phyloP scores from a whole-genome alignment of 2,888 invertebrate species.

The Podotricha telesiphe region DNA sequence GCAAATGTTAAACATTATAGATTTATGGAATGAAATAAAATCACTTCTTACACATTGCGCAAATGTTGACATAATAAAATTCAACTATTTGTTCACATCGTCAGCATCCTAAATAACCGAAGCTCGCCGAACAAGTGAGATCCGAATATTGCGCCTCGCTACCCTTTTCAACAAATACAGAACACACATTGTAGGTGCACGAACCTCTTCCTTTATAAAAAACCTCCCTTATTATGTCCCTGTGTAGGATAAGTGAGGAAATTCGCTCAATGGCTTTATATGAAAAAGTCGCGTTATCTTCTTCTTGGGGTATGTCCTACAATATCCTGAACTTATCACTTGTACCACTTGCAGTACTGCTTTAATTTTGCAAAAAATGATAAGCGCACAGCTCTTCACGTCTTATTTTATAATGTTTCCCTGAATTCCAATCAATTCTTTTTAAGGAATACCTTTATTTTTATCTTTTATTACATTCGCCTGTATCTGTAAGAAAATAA shows the following conservation, averaged over 20 bases:
- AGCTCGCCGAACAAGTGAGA: slow-evolving; percentile 64
- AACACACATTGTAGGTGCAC: slow-evolving; percentile 75
- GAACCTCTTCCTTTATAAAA: slow-evolving; percentile 77
- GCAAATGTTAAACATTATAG: background rate
- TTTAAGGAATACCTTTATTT: no score
- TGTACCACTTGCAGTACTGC: slow-evolving; percentile 58
- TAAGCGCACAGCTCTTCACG: background rate
- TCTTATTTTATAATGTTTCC: background rate
- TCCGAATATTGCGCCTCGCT: slow-evolving; percentile 63
- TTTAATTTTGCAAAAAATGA: slow-evolving; percentile 3
- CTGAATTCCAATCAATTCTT: no score
- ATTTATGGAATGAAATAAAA: slow-evolving; percentile 19
- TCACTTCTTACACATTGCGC: slow-evolving; percentile 40
- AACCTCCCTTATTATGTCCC: slow-evolving; percentile 76
- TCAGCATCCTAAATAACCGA: slow-evolving; percentile 65
- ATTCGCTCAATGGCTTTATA: slow-evolving; percentile 82
- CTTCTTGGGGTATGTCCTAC: slow-evolving; percentile 71
- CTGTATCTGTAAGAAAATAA: no score
- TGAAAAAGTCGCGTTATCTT: slow-evolving; percentile 82
- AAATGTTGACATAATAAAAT: slow-evolving; percentile 51
- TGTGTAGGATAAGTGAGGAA: slow-evolving; percentile 81
- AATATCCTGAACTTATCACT: slow-evolving; percentile 73
- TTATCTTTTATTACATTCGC: no score
- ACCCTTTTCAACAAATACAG: slow-evolving; percentile 64
- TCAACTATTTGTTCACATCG: slow-evolving; percentile 67